Conservation (phyloP, 2,113 vertebrate genomes). For the Gasterosteus aculeatus region DNA sequence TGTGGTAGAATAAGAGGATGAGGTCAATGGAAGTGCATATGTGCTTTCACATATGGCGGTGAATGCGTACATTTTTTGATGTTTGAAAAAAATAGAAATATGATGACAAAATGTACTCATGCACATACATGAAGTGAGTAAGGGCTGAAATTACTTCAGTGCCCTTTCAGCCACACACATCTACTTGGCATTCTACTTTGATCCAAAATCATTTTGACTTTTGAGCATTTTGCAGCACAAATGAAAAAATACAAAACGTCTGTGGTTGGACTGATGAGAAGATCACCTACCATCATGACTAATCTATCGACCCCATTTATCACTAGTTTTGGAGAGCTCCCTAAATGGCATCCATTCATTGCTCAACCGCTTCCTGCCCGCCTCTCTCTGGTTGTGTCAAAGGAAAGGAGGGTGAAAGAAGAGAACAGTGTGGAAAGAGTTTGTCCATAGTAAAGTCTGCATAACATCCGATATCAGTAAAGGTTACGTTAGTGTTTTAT, state of each 20-base stretch:
- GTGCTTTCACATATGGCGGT: constrained; percentile 11
- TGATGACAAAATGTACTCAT: background rate
- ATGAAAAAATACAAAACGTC: background rate
- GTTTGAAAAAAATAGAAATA: constrained; percentile 2
- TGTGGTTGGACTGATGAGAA: background rate
- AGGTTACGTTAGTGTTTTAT: background rate
- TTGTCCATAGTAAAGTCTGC: background rate
- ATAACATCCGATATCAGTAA: background rate
- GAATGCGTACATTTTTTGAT: constrained; percentile 7
- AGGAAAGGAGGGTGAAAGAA: background rate
- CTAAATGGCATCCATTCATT: constrained; percentile 24
- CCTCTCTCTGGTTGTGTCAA: background rate
- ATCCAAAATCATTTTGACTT: background rate
- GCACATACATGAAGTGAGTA: background rate
- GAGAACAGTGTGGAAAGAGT: background rate
- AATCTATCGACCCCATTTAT: constrained; percentile 40
- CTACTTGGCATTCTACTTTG: background rate
- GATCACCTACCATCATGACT: constrained; percentile 39
- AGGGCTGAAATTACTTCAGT: background rate
- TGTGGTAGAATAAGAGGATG: constrained; percentile 34
- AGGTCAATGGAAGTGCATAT: constrained; percentile 42
- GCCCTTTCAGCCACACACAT: background rate
- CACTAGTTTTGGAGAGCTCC: constrained; percentile 18
- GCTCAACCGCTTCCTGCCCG: constrained; percentile 11
- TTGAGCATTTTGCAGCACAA: background rate